Evolutionary conservation across 2,888 invertebrate species (phyloP), one percentile per base, ranked within the genome.

Genomic region (Cephus runcator): DNA sequence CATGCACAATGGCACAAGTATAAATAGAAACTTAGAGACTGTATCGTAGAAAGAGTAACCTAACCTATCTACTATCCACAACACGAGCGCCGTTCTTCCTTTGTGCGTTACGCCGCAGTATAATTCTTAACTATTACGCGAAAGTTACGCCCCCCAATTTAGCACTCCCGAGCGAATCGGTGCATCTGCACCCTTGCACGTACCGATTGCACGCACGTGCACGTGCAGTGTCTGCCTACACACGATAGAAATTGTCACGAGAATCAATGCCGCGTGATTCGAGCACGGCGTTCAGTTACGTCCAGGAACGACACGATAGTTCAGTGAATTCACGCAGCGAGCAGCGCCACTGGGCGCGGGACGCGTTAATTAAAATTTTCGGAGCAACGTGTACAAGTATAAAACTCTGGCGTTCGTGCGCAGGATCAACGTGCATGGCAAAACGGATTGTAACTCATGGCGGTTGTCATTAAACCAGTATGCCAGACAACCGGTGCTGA

Each of bases 401-500:
- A 56, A 23, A 56, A 23, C 9, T 15, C 56, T 23, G 2, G 31
- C 33, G 12, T 71, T 31, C 71, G 34, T 71, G 71, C 71, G 3
- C 71, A 31, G 71, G 12, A 56, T 34, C 33, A 71, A 34, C 71
- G 33, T 71, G 34, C 71, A 71, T 31, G 71, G 71, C 71, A 34
- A 82, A 85, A 83, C 84, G 85, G 83, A 86, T 87, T 85, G 83
- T 84, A 84, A 86, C 83, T 83, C 82, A 81, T 83, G 79, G 80
- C 78, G 87, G 82, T 85, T 85, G 87, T 88, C 88, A 87, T 85
- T 88, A 88, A 88, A 89, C 88, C 87, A 89, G 88, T 88, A 87
- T 87, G 83, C 87, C 86, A 84, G 86, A 87, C 88, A 87, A 87
- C 87, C 84, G 85, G 86, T 84, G 87, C 86, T 88, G 88, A 89